phyloP scores from a whole-genome alignment of 2,113 vertebrate genomes.

The Ceyx melanurus region DNA sequence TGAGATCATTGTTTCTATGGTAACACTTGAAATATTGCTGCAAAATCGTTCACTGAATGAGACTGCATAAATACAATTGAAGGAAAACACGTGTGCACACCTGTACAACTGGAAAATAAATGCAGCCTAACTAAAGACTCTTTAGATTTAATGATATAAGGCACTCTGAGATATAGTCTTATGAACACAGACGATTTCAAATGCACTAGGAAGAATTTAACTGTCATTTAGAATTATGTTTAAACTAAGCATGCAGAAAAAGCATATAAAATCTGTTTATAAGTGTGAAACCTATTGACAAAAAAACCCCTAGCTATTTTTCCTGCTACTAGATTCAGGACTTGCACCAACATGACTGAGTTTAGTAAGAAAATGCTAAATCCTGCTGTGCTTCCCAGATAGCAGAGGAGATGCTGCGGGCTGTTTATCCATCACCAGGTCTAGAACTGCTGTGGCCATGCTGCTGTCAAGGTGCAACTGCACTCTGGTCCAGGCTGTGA shows the following conservation, averaged over 20 bases:
- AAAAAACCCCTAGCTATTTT: background rate
- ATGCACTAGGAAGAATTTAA: background rate
- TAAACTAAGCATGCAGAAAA: background rate
- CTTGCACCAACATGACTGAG: rapidly evolving
- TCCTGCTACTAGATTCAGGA: background rate
- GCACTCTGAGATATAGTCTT: background rate
- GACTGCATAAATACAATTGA: background rate
- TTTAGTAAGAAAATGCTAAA: background rate
- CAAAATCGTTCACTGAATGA: background rate
- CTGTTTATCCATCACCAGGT: background rate
- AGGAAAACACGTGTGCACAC: background rate
- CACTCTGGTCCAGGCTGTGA: rapidly evolving
- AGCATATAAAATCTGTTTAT: background rate
- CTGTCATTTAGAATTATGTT: background rate
- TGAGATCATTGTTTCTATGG: slow-evolving; percentile 39
- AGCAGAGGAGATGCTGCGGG: background rate
- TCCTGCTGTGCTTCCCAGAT: rapidly evolving
- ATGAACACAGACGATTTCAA: background rate
- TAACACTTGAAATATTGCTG: slow-evolving; percentile 16
- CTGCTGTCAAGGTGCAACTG: rapidly evolving
- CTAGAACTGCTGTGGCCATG: background rate
- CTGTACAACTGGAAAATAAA: background rate
- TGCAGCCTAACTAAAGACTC: background rate
- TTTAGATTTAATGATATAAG: background rate
- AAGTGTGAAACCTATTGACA: background rate